Percentiles rank a stretch among this genome's conserved stretches.
phyloP scores from a whole-genome alignment of 2,113 vertebrate genomes.

The Pomatorhinus ruficollis region DNA sequence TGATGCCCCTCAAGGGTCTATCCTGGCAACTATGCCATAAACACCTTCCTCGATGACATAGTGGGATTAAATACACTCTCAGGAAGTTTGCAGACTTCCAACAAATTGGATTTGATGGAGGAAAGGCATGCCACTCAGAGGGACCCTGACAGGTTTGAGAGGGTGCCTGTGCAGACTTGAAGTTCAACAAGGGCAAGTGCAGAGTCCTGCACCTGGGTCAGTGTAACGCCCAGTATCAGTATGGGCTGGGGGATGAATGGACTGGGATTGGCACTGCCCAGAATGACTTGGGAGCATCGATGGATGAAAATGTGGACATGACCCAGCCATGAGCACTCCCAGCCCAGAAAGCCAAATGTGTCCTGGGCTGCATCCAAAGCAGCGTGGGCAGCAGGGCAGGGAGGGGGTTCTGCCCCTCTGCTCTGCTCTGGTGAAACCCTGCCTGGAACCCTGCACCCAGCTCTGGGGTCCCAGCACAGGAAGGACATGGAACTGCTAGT shows the following conservation, averaged over 20 bases:
- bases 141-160: background rate
- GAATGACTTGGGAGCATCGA: rapidly evolving
- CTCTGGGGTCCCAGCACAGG: background rate
- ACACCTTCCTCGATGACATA: background rate
- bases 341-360: rapidly evolving
- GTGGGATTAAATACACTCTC: background rate
- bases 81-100: background rate
- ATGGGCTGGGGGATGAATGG: background rate
- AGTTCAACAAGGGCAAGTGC: background rate
- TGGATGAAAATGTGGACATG: rapidly evolving
- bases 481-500: rapidly evolving
- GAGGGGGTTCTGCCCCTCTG: background rate
- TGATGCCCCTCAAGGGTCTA: background rate
- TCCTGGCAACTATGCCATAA: background rate
- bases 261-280: rapidly evolving
- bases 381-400: background rate
- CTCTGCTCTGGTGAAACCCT: background rate
- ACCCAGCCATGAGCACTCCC: rapidly evolving
- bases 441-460: background rate
- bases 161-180: background rate
- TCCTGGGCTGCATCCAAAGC: background rate
- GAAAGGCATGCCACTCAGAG: background rate
- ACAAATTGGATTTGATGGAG: background rate
- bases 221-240: background rate
- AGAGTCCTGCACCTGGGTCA: background rate